Conservation (phyloP, 2,113 vertebrate species). For the Gila orcuttii region DNA sequence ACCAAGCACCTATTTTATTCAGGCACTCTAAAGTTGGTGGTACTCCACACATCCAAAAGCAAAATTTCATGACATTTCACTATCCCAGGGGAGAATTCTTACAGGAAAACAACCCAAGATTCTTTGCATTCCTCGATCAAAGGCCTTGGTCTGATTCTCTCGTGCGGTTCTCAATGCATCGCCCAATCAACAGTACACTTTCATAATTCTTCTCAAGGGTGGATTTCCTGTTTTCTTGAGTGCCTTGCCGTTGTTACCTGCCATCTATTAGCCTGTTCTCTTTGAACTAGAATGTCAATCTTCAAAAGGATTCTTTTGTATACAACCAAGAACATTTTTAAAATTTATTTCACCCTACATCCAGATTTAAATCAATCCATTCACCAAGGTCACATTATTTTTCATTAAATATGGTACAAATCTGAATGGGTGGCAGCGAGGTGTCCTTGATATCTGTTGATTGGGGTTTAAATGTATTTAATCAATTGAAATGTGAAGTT, state of each 20-base stretch:
- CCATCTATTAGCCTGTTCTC: constrained; percentile 55
- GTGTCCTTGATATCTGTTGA: constrained; percentile 25
- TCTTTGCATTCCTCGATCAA: constrained; percentile 44
- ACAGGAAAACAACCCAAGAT: constrained; percentile 25
- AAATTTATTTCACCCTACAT: constrained; percentile 56
- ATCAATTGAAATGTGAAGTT: constrained; percentile 1
- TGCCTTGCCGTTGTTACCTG: constrained; percentile 58
- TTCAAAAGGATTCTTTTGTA: constrained; percentile 56
- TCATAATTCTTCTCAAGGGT: constrained; percentile 51
- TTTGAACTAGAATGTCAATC: constrained; percentile 67
- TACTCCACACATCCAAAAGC: background rate
- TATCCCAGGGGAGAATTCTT: constrained; percentile 4
- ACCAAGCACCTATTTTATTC: constrained; percentile 16
- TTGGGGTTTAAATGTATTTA: background rate
- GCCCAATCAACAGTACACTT: constrained; percentile 54
- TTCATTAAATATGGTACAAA: background rate
- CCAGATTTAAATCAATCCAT: constrained; percentile 26
- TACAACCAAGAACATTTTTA: constrained; percentile 22
- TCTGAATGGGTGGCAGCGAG: background rate
- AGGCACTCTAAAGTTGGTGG: constrained; percentile 10
- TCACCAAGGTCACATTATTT: constrained; percentile 24
- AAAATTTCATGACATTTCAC: constrained; percentile 15
- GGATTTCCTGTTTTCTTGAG: constrained; percentile 53
- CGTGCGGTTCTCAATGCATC: background rate
- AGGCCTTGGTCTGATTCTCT: constrained; percentile 18